Evolutionary conservation across 2,888 invertebrate species (phyloP).

Genomic region (Leptarthrus brevirostris): DNA sequence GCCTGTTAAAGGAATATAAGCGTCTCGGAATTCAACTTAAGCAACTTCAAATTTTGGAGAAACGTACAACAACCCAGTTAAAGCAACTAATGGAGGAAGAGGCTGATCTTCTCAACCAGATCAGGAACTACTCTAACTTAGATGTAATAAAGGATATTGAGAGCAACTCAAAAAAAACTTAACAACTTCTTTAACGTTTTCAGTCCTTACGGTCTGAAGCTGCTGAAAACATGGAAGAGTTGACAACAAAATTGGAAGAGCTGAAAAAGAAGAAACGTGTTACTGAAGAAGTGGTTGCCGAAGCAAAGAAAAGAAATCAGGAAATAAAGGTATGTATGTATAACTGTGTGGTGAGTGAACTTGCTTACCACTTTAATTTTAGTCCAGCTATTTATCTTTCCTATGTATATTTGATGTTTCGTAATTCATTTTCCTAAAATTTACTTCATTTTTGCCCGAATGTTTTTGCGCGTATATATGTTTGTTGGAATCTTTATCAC

Average conservation of each 20-base stretch:
- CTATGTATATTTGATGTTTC: too few species aligned
- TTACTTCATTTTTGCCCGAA: too few species aligned
- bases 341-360: too few species aligned
- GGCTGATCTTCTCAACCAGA: constrained; percentile 52
- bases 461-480: too few species aligned
- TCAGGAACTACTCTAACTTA: constrained; percentile 55
- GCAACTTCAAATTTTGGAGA: constrained; percentile 57
- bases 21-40: constrained; percentile 56
- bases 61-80: constrained; percentile 54
- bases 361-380: too few species aligned
- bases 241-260: constrained; percentile 55
- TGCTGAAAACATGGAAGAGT: constrained; percentile 55
- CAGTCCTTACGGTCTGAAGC: constrained; percentile 55
- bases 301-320: constrained; percentile 53
- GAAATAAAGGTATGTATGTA: constrained; percentile 56
- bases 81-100: constrained; percentile 53
- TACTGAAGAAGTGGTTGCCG: constrained; percentile 56
- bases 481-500: too few species aligned
- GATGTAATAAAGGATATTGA: constrained; percentile 41
- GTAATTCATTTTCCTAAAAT: too few species aligned
- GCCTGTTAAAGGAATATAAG: constrained; percentile 57
- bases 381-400: too few species aligned
- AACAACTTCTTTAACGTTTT: not conserved
- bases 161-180: too few species aligned
- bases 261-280: constrained; percentile 55